A percentile compares a stretch with the other conserved stretches of the same genome.
Conservation (phyloP, 2,888 invertebrate genomes). For the Spodoptera exigua region DNA sequence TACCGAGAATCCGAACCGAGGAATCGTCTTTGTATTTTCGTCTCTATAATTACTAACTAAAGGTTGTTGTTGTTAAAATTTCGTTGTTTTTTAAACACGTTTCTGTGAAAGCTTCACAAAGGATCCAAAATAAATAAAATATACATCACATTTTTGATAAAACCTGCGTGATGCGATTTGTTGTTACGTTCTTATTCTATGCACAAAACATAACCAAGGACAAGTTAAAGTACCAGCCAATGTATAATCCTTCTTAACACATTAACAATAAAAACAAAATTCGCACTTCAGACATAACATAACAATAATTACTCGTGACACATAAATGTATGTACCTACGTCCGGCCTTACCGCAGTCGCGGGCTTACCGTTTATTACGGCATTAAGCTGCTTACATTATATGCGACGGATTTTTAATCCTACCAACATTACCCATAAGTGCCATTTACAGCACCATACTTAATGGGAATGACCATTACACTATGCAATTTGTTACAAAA, state of each 20-base stretch:
- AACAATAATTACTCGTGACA: constrained; percentile 40
- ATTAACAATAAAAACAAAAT: constrained; percentile 39
- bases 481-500: constrained; percentile 12
- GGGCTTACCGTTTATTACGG: constrained; percentile 48
- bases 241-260: constrained; percentile 15
- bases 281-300: constrained; percentile 20
- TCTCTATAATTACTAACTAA: no score
- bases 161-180: no score
- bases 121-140: no score
- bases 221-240: neutral
- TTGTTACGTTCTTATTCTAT: neutral
- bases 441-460: constrained; percentile 31
- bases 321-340: constrained; percentile 30
- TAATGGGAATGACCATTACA: constrained; percentile 35
- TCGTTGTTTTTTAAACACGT: neutral
- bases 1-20: no score
- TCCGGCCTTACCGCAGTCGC: constrained; percentile 43
- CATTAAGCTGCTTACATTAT: constrained; percentile 59
- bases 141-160: no score
- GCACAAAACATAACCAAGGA: neutral
- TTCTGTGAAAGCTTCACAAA: no score
- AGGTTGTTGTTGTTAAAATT: constrained; percentile 1
- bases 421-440: constrained; percentile 33
- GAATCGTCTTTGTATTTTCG: constrained; percentile 14
- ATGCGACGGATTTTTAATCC: constrained; percentile 49